Base-by-base conservation (phyloP, 2,797 vertebrate species). In the Enteromius thamalakanensis region DNA sequence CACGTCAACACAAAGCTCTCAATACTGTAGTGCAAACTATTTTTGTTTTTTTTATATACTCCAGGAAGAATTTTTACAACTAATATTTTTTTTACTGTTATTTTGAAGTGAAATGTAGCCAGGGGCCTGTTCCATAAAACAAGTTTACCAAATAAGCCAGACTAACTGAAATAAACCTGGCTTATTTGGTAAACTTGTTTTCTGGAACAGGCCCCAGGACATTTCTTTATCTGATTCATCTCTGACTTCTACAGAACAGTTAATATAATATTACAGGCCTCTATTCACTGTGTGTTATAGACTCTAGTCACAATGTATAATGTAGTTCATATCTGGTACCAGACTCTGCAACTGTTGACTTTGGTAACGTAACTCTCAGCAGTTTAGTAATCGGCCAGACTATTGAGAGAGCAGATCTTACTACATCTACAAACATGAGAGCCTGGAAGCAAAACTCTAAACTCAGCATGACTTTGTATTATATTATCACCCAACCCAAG, bases 391-490 rank as follows among this genome's bases (percentile, higher is more conserved):
- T 65, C 68, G 8, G 23, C 5, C 55, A 67, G 76, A 58, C 62
- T 42, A 80, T 70, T 83, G 79, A 82, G 37, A 80, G 76, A 77
- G 3, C 80, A 84, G 81, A 86, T 76, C 51, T 90, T 55, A 80
- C 65, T 82, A 86, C 45, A 3, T 75, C 4, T 81, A 65, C 60
- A 79, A 84, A 74, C 79, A 79, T 26, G 67, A 74, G 51, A 19
- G 23, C 21, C 60, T 77, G 21, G 26, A 79, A 23, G 71, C 76
- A 85, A 87, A 87, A 68, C 34, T 84, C 65, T 85, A 79, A 42
- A 81, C 21, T 91, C 84, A 93, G 91, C 89, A 92, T 94, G 93
- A 94, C 92, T 91, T 88, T 89, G 92, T 65, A 84, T 89, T 92
- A 62, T 69, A 78, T 51, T 55, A 79, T 64, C 64, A 77, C 65